Base-by-base conservation (phyloP, 2,113 vertebrate genomes). In the Tauraco erythrolophus region DNA sequence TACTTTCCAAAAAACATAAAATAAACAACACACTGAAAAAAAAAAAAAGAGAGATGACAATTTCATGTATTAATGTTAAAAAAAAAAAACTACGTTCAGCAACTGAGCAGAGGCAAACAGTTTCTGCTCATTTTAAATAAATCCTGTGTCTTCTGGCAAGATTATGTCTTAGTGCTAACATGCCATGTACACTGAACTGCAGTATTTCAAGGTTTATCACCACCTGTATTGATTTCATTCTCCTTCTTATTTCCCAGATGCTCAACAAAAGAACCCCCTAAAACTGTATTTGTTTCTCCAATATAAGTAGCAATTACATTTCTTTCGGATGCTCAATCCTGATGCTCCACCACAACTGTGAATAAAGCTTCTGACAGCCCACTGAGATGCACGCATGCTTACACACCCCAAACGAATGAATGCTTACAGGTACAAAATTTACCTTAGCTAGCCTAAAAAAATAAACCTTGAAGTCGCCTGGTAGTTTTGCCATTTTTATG, bases 221-320 rank as follows among this genome's bases (percentile, higher is more conserved):
- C 61, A 83, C 65, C 48, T 78, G 21, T 87, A 87, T 62, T 77
- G 70, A 92, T 94, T 95, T 92, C 18, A 65, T 28, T 46, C 10
- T 37, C 53, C 33, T 53, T 50, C 45, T 93, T 86, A 91, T 81
- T 95, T 94, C 71, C 84, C 88, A 95, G 43, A 88, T 77, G 56
- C 71, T 85, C 78, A 80, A 66, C 41, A 80, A 90, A 85, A 88
- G 35, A 94, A 93, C 51, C 8, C 5, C 27, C 66, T 80, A 93
- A 80, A 93, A 80, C 14, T 28, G 17, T 72, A 76, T 76, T 91
- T 80, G 28, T 80, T 92, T 86, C 68, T 93, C 60, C 64, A 83
- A 9, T 60, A 45, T 70, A 84, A 77, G 64, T 19, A 90, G 25
- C 46, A 83, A 71, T 51, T 57, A 62, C 11, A 31, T 64, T 92